phyloP scores from a whole-genome alignment of 2,888 invertebrate species.

The Corythucha ciliata region DNA sequence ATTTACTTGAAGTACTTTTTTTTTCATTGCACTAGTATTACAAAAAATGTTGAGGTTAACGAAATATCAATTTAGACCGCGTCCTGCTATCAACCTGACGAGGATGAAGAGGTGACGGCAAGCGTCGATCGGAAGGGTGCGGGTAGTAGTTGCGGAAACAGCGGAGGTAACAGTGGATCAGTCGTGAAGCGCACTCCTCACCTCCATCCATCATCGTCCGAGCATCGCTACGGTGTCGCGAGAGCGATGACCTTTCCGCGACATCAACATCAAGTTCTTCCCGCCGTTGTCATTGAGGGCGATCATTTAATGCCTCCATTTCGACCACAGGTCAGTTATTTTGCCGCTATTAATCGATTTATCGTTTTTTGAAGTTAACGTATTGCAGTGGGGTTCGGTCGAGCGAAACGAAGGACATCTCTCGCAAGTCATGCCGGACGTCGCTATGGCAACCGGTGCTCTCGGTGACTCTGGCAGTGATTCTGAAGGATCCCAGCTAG shows the following conservation, averaged over 20 bases:
- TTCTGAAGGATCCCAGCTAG: slow-evolving; percentile 54
- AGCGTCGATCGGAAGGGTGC: slow-evolving; percentile 10
- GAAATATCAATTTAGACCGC: slow-evolving; percentile 30
- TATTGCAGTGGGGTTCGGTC: slow-evolving; percentile 17
- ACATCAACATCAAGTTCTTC: slow-evolving; percentile 44
- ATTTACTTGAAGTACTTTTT: slow-evolving; percentile 51
- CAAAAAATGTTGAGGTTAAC: background rate
- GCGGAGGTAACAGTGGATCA: slow-evolving; percentile 14
- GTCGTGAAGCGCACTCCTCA: slow-evolving; percentile 11
- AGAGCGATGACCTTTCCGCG: slow-evolving; percentile 25
- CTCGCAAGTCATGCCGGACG: slow-evolving; percentile 81
- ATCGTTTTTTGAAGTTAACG: background rate
- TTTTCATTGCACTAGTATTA: background rate
- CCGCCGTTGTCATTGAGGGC: slow-evolving; percentile 56
- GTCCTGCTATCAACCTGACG: slow-evolving; percentile 43
- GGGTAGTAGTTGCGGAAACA: slow-evolving; percentile 15
- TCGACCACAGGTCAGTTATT: slow-evolving; percentile 40
- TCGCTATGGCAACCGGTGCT: slow-evolving; percentile 71
- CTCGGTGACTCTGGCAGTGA: slow-evolving; percentile 29
- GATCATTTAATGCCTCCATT: slow-evolving; percentile 40
- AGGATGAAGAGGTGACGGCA: slow-evolving; percentile 40
- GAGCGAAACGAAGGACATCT: slow-evolving; percentile 51
- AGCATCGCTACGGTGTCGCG: background rate
- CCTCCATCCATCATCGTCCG: slow-evolving; percentile 6
- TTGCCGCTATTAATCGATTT: background rate